Evolutionary conservation across 2,797 vertebrate genomes (phyloP), one percentile per base, ranked within the genome.

Genomic region (Triplophysa yarkandensis): DNA sequence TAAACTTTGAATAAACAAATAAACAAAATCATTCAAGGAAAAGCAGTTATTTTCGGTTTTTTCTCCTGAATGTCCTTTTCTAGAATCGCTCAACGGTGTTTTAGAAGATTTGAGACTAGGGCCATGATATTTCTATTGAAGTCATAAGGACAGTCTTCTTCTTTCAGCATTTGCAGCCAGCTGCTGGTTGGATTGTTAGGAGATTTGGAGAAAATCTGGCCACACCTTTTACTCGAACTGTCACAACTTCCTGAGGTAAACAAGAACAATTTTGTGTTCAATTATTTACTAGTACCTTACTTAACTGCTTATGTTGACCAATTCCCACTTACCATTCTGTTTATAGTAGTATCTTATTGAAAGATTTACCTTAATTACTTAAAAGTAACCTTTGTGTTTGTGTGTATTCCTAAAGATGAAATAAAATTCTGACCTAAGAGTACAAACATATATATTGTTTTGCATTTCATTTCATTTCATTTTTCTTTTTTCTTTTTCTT

Each of bases 61-160:
- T 55, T 2, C 62, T 28, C n/a, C 62, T 32, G 62, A 54, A 23
- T 73, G 32, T 78, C 25, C 32, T 57, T 14, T 19, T 71, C 25
- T 65, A 34, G 39, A 50, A 69, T n/a, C 36, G 25, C 14, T 70
- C 39, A 63, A 41, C 27, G 19, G 32, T 27, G 13, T 65, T 67
- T 50, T 21, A 30, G 4, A 41, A 28, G 52, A 55, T 68, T 23
- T 17, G n/a, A 68, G 41, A 55, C 79, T 82, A 92, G n/a, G 69
- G 86, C 84, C 80, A 78, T 46, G 6, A 86, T 16, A 80, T 88
- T 91, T 55, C 85, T 89, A 89, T 89, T 91, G 84, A 85, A 77
- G 84, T 92, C 91, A 11, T 86, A 90, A 0, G n/a, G 92, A 91
- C 68, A 91, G 84, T 72, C 89, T 89, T 72, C 89, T 89, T 54